Conservation (phyloP, 2,888 invertebrate species). For the Polymixis lichenea region DNA sequence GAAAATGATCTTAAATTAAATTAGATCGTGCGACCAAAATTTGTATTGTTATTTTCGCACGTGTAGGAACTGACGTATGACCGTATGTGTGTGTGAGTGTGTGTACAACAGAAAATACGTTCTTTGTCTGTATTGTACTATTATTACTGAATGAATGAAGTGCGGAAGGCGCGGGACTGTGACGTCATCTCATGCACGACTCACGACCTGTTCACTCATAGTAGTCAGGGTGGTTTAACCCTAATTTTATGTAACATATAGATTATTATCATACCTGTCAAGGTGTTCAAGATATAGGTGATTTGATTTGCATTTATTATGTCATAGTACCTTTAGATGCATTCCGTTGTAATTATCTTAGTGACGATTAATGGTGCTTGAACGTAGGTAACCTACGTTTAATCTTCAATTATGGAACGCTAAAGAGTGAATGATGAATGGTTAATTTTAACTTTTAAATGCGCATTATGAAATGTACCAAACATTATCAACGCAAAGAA, state of each 20-base stretch:
- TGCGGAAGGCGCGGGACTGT: constrained; percentile 67
- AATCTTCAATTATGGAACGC: too few species aligned
- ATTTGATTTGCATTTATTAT: constrained; percentile 26
- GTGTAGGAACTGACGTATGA: constrained; percentile 33
- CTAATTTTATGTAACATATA: constrained; percentile 41
- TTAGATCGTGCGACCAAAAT: constrained; percentile 52
- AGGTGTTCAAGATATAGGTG: constrained; percentile 14
- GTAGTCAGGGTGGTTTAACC: constrained; percentile 57
- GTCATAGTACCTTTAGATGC: neutral
- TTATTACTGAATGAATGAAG: constrained; percentile 72
- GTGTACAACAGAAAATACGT: constrained; percentile 15
- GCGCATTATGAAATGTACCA: neutral
- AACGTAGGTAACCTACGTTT: neutral
- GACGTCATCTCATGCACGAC: constrained; percentile 68
- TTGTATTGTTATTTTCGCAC: constrained; percentile 48
- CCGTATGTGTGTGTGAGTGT: constrained; percentile 18
- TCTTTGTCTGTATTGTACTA: constrained; percentile 53
- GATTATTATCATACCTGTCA: constrained; percentile 25
- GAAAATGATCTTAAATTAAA: constrained; percentile 36
- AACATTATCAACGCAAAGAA: constrained; percentile 7
- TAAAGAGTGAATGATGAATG: neutral
- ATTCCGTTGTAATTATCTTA: constrained; percentile 10
- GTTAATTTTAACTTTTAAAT: constrained; percentile 12
- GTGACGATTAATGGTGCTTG: neutral
- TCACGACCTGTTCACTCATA: constrained; percentile 40